These are phyloP conservation scores for Microtus oregoni DNA, from an alignment of 2,113 vertebrate species.

Conservation along the genomic window DNA sequence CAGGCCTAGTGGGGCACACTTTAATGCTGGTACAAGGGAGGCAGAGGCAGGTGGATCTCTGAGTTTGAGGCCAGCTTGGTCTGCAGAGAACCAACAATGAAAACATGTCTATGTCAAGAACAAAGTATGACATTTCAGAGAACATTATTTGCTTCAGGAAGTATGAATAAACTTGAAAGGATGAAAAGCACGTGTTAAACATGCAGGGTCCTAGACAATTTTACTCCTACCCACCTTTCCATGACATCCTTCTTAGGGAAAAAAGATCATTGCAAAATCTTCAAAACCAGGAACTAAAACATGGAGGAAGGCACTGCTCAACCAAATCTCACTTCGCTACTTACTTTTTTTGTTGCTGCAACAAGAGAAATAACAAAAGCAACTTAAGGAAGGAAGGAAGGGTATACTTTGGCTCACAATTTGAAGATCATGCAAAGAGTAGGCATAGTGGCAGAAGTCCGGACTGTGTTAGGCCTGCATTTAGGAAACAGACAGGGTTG, in stretches of 20 bases:
- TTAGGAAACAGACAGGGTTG: not conserved
- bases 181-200: not conserved
- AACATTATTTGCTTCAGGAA: not conserved
- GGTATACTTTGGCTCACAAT: not conserved
- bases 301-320: not conserved
- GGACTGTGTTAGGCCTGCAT: not conserved
- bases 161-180: not conserved
- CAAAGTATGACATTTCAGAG: not conserved
- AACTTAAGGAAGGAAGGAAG: not conserved
- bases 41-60: not conserved
- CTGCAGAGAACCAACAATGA: not conserved
- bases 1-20: not conserved
- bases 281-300: not conserved
- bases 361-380: not conserved
- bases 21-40: not conserved
- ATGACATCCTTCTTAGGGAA: not conserved
- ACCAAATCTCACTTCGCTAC: not conserved
- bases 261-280: not conserved
- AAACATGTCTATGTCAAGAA: not conserved
- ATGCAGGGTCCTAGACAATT: not conserved
- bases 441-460: not conserved
- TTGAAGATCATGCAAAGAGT: not conserved
- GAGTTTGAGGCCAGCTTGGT: not conserved
- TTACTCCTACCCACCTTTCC: not conserved
- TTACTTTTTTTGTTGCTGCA: not conserved